These are phyloP conservation scores for Pangasius djambal DNA, from an alignment of 2,797 vertebrate genomes.

Conservation along the genomic window DNA sequence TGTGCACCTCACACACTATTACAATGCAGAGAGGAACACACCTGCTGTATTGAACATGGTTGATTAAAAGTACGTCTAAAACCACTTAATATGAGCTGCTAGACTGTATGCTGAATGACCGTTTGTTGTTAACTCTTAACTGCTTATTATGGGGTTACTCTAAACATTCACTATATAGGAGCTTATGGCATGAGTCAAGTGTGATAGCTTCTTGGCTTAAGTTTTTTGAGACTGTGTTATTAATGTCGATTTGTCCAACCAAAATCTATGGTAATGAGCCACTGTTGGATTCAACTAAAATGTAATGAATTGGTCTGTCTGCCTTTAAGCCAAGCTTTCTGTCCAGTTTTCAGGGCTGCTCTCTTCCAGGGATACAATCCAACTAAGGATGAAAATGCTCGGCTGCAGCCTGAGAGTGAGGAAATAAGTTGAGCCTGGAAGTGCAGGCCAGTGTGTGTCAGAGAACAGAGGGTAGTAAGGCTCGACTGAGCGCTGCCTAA, in stretches of 20 bases:
- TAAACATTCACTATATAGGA: neutral
- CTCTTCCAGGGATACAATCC: constrained; percentile 61
- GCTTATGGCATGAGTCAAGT: constrained; percentile 1
- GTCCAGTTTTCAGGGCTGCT: constrained; percentile 49
- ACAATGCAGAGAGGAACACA: neutral
- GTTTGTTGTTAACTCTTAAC: neutral
- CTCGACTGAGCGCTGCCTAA: constrained; percentile 68
- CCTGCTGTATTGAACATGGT: too few relatives aligned
- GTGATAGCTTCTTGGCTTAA: neutral
- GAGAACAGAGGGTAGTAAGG: constrained; percentile 66
- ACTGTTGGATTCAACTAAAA: neutral
- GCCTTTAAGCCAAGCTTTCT: constrained; percentile 42
- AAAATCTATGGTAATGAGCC: neutral
- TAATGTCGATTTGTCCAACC: neutral
- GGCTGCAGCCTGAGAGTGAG: constrained; percentile 52
- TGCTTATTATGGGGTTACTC: neutral
- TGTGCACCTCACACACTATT: neutral
- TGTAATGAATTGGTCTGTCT: neutral
- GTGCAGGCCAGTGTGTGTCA: constrained; percentile 42
- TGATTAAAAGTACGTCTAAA: neutral
- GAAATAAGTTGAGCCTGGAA: constrained; percentile 48
- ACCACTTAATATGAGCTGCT: neutral
- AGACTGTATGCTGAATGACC: neutral
- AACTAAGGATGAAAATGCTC: constrained; percentile 55
- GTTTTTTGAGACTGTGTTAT: neutral